phyloP scores from a whole-genome alignment of 2,888 invertebrate genomes.

The Selenia dentaria region DNA sequence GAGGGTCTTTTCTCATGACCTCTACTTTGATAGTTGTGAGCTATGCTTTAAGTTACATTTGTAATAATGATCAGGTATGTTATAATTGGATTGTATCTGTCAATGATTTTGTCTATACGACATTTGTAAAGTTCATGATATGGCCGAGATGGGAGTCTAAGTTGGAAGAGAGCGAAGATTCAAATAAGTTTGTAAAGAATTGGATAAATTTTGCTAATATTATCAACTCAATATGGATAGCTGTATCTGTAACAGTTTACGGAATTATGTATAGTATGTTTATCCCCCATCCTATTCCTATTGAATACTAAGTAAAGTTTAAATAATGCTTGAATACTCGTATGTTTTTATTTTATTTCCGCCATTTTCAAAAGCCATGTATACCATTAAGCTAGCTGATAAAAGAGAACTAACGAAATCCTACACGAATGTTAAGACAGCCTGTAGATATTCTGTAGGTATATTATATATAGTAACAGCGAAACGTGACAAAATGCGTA shows the following conservation, averaged over 20 bases:
- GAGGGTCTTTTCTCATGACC: conserved; percentile 32
- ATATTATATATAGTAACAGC: background rate
- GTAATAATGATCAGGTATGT: conserved; percentile 5
- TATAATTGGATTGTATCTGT: conserved; percentile 8
- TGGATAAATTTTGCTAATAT: conserved; percentile 29
- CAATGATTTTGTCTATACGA: conserved; percentile 18
- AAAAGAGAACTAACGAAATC: too few species aligned
- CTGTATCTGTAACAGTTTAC: conserved; percentile 18
- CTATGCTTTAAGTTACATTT: conserved; percentile 13
- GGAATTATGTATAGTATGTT: conserved; percentile 14
- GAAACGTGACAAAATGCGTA: conserved; percentile 29
- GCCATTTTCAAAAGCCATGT: too few species aligned
- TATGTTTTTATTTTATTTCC: too few species aligned
- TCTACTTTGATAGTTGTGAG: conserved; percentile 13
- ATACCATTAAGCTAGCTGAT: too few species aligned
- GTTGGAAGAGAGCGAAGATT: background rate
- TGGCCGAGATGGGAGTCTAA: conserved; percentile 16
- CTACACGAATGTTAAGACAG: too few species aligned
- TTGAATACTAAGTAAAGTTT: background rate
- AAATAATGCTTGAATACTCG: too few species aligned
- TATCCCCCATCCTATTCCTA: conserved; percentile 10
- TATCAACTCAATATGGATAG: conserved; percentile 20
- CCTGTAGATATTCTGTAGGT: background rate
- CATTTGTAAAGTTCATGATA: conserved; percentile 11
- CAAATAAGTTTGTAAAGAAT: conserved; percentile 6